phyloP scores from a whole-genome alignment of 2,113 vertebrate genomes.

The Chlorocebus sabaeus region DNA sequence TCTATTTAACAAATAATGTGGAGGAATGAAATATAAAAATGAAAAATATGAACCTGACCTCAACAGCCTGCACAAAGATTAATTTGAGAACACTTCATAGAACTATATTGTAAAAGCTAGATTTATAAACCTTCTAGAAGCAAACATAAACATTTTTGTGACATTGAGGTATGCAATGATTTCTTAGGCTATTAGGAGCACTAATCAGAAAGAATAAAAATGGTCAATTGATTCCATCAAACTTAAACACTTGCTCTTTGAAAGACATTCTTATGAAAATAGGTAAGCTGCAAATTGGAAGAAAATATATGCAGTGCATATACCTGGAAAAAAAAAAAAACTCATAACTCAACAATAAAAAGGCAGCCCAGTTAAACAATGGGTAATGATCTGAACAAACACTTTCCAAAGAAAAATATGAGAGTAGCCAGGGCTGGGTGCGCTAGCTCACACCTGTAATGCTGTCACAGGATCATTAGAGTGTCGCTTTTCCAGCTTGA shows the following conservation, averaged over 20 bases:
- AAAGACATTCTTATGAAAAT: neutral
- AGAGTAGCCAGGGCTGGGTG: no score
- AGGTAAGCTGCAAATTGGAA: neutral
- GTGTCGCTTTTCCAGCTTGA: no score
- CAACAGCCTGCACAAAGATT: neutral
- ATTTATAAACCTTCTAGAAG: neutral
- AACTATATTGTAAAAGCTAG: neutral
- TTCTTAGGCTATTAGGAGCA: neutral
- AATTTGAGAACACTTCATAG: neutral
- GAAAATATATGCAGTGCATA: neutral
- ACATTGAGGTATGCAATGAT: neutral
- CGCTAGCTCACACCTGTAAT: no score
- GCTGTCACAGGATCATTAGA: no score
- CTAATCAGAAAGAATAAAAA: neutral
- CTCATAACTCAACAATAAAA: neutral
- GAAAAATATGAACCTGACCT: neutral
- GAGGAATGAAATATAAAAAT: neutral
- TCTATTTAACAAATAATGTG: neutral
- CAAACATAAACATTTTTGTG: neutral
- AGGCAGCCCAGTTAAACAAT: neutral
- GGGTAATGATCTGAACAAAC: neutral
- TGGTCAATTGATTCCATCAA: neutral
- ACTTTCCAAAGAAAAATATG: neutral
- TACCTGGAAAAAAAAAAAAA: neutral
- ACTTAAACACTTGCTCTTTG: neutral